phyloP scores from a whole-genome alignment of 2,113 vertebrate species.

The Penelope pileata region DNA sequence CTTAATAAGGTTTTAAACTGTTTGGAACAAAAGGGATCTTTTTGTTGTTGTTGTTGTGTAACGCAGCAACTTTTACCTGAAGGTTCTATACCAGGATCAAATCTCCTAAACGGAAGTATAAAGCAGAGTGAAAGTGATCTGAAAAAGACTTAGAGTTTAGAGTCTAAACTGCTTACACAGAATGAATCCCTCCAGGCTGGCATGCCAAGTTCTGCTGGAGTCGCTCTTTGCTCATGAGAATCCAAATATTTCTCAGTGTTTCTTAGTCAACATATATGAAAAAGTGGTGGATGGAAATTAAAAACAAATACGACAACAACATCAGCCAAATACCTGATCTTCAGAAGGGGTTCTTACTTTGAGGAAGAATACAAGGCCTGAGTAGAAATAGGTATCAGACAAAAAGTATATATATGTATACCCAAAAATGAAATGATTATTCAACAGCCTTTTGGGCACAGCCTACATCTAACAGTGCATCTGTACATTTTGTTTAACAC shows the following conservation, averaged over 20 bases:
- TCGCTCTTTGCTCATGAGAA: accelerated
- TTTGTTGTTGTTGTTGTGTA: background rate
- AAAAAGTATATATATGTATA: background rate
- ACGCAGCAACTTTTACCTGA: background rate
- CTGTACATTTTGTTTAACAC: background rate
- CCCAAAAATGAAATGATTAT: background rate
- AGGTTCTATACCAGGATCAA: background rate
- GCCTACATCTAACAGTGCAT: background rate
- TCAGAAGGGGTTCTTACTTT: background rate
- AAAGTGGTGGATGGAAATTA: background rate
- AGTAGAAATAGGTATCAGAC: background rate
- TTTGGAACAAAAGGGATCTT: background rate
- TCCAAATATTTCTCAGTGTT: background rate
- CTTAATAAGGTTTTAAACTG: background rate
- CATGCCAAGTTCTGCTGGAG: background rate
- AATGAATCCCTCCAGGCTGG: background rate
- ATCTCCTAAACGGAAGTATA: background rate
- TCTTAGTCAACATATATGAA: background rate
- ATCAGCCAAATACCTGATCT: background rate
- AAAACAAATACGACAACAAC: background rate
- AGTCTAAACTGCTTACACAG: background rate
- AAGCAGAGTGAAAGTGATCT: background rate
- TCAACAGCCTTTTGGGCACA: background rate
- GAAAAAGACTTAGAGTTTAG: background rate
- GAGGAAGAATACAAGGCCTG: background rate